These are phyloP conservation scores for Dilophus febrilis DNA, from an alignment of 2,888 invertebrate species.

Conservation along the genomic window DNA sequence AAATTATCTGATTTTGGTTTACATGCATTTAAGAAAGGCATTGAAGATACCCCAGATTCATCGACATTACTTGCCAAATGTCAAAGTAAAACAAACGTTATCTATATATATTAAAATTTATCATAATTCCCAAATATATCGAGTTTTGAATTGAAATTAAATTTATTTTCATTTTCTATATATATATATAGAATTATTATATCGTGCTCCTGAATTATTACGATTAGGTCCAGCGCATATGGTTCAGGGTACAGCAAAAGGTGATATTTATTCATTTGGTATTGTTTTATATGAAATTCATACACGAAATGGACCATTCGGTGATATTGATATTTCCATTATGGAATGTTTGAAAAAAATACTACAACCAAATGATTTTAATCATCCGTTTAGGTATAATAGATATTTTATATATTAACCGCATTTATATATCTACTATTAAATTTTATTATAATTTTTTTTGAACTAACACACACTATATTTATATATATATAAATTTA, in stretches of 20 bases:
- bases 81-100: constrained; percentile 41
- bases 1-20: constrained; percentile 86
- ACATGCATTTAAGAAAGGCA: constrained; percentile 65
- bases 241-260: constrained; percentile 47
- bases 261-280: constrained; percentile 74
- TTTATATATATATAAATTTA: neutral
- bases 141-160: neutral
- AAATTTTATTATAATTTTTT: neutral
- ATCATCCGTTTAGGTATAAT: constrained; percentile 21
- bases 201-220: constrained; percentile 67
- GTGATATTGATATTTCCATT: constrained; percentile 46
- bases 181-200: constrained; percentile 44
- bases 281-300: constrained; percentile 80
- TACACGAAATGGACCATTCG: constrained; percentile 72
- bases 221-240: constrained; percentile 29
- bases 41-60: constrained; percentile 45
- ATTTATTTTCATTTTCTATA: constrained; percentile 4
- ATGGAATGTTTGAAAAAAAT: constrained; percentile 37
- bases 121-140: neutral
- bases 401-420: neutral
- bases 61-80: constrained; percentile 40
- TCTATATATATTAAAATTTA: neutral
- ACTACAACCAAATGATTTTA: constrained; percentile 22
- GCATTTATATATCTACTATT: neutral
- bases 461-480: neutral